Evolutionary conservation across 64 coral and sea anemone species (phyloP).

Genomic region (Montipora foliosa): DNA sequence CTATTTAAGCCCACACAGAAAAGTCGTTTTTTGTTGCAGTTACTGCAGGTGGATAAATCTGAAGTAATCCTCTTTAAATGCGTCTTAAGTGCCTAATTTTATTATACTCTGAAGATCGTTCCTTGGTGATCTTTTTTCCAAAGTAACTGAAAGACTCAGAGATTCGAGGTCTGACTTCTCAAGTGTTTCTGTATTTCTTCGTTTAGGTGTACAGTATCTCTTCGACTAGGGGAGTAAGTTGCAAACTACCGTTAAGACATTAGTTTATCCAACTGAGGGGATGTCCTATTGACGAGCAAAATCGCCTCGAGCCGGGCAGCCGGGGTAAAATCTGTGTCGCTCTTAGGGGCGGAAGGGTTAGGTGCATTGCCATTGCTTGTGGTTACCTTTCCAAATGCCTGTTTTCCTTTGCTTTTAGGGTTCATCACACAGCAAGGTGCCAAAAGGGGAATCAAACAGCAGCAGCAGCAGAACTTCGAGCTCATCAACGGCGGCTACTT

Average conservation of each 20-base stretch:
- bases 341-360: neutral
- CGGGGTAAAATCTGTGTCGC: too few relatives aligned
- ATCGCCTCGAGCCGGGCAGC: too few relatives aligned
- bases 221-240: too few relatives aligned
- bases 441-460: slow-evolving; percentile 31
- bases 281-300: too few relatives aligned
- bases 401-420: neutral
- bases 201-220: too few relatives aligned
- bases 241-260: too few relatives aligned
- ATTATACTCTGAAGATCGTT: neutral
- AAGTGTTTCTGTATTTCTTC: too few relatives aligned
- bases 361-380: neutral
- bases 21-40: neutral
- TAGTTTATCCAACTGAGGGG: too few relatives aligned
- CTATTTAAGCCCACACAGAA: neutral
- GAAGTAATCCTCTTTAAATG: neutral
- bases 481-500: neutral
- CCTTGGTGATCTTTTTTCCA: neutral
- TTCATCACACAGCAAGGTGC: slow-evolving; percentile 28
- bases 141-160: neutral
- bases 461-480: neutral
- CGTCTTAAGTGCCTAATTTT: neutral
- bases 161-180: too few relatives aligned
- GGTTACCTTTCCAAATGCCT: neutral
- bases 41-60: neutral